These are phyloP conservation scores for Apamea crenata DNA, from an alignment of 2,888 invertebrate species.

Conservation along the genomic window DNA sequence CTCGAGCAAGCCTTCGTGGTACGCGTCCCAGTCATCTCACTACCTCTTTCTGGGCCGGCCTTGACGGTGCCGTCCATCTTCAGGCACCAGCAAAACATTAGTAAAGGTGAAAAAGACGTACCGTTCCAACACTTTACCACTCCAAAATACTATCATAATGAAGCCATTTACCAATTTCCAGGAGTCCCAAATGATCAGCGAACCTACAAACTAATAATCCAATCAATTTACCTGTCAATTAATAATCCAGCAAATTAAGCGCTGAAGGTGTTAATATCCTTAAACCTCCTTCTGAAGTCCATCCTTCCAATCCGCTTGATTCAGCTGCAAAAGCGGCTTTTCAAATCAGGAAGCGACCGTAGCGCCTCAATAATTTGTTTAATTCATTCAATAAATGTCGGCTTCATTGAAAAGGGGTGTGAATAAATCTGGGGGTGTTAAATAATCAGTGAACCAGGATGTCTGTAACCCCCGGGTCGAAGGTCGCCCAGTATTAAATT, in stretches of 20 bases:
- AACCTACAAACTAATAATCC: conserved; percentile 12
- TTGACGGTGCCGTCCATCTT: too few relatives aligned
- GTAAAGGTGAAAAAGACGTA: not conserved
- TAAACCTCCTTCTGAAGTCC: not conserved
- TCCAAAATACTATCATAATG: not conserved
- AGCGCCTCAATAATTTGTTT: conserved; percentile 56
- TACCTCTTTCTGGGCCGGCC: not conserved
- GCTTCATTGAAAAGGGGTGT: conserved; percentile 63
- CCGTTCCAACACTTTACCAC: not conserved
- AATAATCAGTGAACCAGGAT: conserved; percentile 61
- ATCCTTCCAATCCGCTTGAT: not conserved
- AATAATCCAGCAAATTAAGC: conserved; percentile 19
- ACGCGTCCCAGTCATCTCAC: not conserved
- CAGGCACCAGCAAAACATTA: not conserved
- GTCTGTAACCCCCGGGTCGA: conserved; percentile 47
- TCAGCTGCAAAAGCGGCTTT: conserved; percentile 9
- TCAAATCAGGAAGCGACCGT: conserved; percentile 25
- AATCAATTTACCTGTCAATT: not conserved
- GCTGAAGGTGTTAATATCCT: conserved; percentile 2
- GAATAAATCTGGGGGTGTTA: conserved; percentile 62
- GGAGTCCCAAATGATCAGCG: not conserved
- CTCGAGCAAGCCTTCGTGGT: too few relatives aligned
- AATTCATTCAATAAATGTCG: conserved; percentile 65
- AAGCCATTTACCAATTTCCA: not conserved
- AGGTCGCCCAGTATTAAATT: conserved; percentile 65